A percentile compares a stretch with the other conserved stretches of the same genome.
Conservation (phyloP, 2,888 invertebrate species). For the Drosophila limbata region DNA sequence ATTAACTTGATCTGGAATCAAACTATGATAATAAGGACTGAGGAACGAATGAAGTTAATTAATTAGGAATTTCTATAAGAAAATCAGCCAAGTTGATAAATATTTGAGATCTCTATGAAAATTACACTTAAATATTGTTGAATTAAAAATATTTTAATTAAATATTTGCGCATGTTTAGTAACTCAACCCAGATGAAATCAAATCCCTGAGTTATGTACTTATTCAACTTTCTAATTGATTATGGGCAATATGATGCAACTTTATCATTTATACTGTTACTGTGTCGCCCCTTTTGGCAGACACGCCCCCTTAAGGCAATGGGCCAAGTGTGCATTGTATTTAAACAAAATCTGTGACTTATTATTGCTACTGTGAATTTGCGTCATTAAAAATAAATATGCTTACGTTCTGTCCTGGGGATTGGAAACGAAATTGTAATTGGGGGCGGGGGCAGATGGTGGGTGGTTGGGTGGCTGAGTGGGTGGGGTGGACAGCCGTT, state of each 20-base stretch:
- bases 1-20: too few relatives aligned
- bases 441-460: constrained; percentile 29
- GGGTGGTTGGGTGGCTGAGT: constrained; percentile 2
- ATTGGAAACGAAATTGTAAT: constrained; percentile 32
- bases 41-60: too few relatives aligned
- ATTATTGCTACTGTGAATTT: constrained; percentile 69
- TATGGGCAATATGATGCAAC: constrained; percentile 21
- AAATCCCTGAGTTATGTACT: background rate
- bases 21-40: too few relatives aligned
- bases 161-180: background rate
- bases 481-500: constrained; percentile 7
- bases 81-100: too few relatives aligned
- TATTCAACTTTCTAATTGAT: constrained; percentile 43
- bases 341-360: constrained; percentile 62
- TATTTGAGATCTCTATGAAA: too few relatives aligned
- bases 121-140: too few relatives aligned
- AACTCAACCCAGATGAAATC: constrained; percentile 15
- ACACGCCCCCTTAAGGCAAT: constrained; percentile 31
- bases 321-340: constrained; percentile 49
- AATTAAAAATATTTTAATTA: too few relatives aligned
- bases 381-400: constrained; percentile 80
- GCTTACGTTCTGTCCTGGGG: constrained; percentile 54
- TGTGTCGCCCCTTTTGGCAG: constrained; percentile 16
- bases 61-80: too few relatives aligned
- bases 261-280: constrained; percentile 7